Conservation (phyloP, 2,888 invertebrate species). For the Hermaeophaga mercurialis region DNA sequence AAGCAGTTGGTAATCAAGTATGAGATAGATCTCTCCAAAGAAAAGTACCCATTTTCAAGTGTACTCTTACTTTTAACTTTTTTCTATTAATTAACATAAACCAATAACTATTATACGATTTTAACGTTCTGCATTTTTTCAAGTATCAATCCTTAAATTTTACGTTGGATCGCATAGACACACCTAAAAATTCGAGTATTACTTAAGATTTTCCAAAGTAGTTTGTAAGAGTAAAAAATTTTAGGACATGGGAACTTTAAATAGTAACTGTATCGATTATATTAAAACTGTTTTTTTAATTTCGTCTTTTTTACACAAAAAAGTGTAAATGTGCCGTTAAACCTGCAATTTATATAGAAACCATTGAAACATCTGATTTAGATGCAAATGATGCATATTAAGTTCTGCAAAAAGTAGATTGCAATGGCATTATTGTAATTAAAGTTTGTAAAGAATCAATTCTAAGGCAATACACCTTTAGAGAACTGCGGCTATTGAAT, state of each 20-base stretch:
- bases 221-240: not conserved
- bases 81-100: constrained; percentile 3
- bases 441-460: not conserved
- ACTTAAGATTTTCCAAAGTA: not conserved
- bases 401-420: not conserved
- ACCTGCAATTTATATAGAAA: not conserved
- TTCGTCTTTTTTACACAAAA: not conserved
- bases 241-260: not conserved
- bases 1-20: not conserved
- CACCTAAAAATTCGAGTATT: not conserved
- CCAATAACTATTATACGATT: constrained; percentile 3
- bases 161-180: not conserved
- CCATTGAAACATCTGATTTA: not conserved
- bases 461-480: not conserved
- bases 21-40: not conserved
- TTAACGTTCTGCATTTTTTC: not conserved
- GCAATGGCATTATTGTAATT: not conserved
- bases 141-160: not conserved
- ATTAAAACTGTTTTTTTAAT: not conserved
- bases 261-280: not conserved
- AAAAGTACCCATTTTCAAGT: not conserved
- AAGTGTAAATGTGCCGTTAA: not conserved
- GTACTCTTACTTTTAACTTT: not conserved
- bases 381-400: not conserved
- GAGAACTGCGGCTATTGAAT: not conserved